Base-by-base conservation (phyloP, 53 echinoderm and acorn worm species). In the Antedon mediterranea region DNA sequence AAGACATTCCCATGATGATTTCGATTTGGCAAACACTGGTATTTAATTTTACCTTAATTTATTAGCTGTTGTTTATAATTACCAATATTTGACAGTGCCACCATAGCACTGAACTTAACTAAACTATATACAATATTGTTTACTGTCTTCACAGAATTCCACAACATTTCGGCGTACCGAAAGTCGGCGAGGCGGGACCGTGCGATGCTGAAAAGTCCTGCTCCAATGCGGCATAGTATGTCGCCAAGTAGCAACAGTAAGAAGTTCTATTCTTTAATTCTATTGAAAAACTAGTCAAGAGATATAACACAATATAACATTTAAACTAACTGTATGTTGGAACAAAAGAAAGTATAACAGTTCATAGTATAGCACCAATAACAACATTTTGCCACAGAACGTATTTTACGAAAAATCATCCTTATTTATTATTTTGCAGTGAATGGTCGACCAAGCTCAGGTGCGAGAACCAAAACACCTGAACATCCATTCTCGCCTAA, bases 1-100 rank as follows among this genome's bases (percentile, higher is more conserved):
- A 73, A 85, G 91, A 0, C 87, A 85, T 72, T 97, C 89, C 43
- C 97, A 97, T 57, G 92, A 97, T 78, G 97, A 97, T 43, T 97
- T 97, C 80, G 97, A 97, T 73, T 77, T 97, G 71, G 87, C 89
- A 2, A 85, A 74, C 34, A 87, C 90, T 43, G 97, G 97, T 97
- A 82, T 79, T 79, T 11, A 18, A 7, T 11, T 0, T 23, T 26
- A 33, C 32, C 15, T 30, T 31, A 28, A 75, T 75, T 31, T 75
- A n/a, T n/a, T n/a, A n/a, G n/a, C n/a, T n/a, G n/a, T n/a, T n/a
- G n/a, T 31, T 72, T 72, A 72, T 44, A 28, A 72, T 72, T 72
- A 29, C 30, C 4, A 6, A 37, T 37, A 37, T 37, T 11, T 37
- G 37, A 37, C 37, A 37, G 37, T n/a, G 37, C 37, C 37, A 6